These are phyloP conservation scores for Diploptera punctata DNA, from an alignment of 2,888 invertebrate genomes.

Conservation along the genomic window DNA sequence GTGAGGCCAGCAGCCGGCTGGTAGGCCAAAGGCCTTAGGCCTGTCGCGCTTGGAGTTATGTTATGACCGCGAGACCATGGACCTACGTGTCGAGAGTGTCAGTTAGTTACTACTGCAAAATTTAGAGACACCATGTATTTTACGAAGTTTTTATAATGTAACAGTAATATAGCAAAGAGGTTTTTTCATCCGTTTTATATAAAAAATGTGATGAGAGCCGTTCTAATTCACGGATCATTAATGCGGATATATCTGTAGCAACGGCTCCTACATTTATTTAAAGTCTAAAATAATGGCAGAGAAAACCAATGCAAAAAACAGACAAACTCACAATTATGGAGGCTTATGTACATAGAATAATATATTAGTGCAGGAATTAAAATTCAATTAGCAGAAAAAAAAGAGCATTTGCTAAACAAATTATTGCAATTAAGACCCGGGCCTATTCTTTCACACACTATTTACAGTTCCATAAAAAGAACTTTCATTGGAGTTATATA, in stretches of 20 bases:
- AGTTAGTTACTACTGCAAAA: too few relatives aligned
- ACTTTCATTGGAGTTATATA: too few relatives aligned
- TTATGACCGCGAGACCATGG: too few relatives aligned
- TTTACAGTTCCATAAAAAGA: too few relatives aligned
- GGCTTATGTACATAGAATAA: background rate
- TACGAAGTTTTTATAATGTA: too few relatives aligned
- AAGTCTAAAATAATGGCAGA: background rate
- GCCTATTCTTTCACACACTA: background rate
- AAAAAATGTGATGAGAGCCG: background rate
- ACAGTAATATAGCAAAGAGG: too few relatives aligned
- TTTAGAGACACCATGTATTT: too few relatives aligned
- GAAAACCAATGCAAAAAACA: background rate
- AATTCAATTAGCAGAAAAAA: constrained; percentile 24
- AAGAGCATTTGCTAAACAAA: constrained; percentile 12
- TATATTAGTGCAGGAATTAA: constrained; percentile 16
- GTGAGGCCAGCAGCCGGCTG: too few relatives aligned
- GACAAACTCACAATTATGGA: background rate
- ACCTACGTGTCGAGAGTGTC: too few relatives aligned
- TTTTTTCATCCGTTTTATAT: too few relatives aligned
- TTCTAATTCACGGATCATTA: background rate
- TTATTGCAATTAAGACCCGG: constrained; percentile 1
- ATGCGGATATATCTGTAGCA: background rate
- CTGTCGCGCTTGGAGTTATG: too few relatives aligned
- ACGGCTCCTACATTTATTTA: background rate
- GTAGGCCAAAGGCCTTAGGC: too few relatives aligned